Conservation (phyloP, 2,888 invertebrate species). For the Corythucha ciliata region DNA sequence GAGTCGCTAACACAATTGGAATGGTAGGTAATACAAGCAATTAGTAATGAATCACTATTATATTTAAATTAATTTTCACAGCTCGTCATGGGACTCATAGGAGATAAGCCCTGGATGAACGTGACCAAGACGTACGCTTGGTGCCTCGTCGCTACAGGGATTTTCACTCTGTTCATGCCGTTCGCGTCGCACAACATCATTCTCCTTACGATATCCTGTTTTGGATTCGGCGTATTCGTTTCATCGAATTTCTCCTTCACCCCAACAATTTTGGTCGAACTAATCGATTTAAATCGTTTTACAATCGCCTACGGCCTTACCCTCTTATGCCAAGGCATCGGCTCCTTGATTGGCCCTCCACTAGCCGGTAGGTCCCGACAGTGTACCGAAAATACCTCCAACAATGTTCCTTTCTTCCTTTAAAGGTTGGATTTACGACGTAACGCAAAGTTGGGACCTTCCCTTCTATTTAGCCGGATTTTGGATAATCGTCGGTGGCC, state of each 20-base stretch:
- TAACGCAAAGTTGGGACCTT: constrained; percentile 61
- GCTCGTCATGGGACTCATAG: constrained; percentile 77
- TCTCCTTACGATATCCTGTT: constrained; percentile 42
- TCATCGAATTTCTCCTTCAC: constrained; percentile 87
- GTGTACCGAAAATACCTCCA: background rate
- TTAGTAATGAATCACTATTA: too few relatives aligned
- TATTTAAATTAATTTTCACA: constrained; percentile 39
- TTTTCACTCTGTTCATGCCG: constrained; percentile 50
- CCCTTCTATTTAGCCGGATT: constrained; percentile 72
- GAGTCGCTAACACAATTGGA: constrained; percentile 81
- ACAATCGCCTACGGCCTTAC: constrained; percentile 87
- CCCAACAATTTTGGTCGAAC: constrained; percentile 75
- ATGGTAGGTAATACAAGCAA: constrained; percentile 63
- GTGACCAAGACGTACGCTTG: constrained; percentile 72
- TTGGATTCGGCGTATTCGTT: constrained; percentile 78
- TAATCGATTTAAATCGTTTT: constrained; percentile 83
- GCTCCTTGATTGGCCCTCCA: constrained; percentile 85
- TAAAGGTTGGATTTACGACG: constrained; percentile 52
- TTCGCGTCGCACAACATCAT: constrained; percentile 42
- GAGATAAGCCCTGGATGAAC: constrained; percentile 76
- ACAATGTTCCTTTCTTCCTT: constrained; percentile 25
- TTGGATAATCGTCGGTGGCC: constrained; percentile 70
- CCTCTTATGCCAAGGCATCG: constrained; percentile 82
- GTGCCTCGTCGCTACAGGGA: constrained; percentile 55
- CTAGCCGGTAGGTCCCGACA: constrained; percentile 58